Evolutionary conservation across 1,140 invertebrate genomes (phyloP), one percentile per base, ranked within the genome.

Genomic region (Monomorium pharaonis): DNA sequence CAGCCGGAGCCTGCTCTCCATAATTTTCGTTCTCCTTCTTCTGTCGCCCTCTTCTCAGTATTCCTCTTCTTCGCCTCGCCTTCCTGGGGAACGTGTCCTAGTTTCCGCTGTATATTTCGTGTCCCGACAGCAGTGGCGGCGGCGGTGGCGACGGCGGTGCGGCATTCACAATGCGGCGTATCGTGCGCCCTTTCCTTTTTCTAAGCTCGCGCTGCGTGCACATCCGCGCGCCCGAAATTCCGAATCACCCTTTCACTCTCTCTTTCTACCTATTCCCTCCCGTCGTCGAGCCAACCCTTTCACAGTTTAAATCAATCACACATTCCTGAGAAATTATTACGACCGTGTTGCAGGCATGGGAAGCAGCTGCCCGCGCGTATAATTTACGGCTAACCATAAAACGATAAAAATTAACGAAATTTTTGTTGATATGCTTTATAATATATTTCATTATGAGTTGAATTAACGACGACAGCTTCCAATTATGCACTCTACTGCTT

Each of bases 271-370:
- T 83, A 77, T 86, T 72, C 75, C 27, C 54, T 60, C 54, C 54
- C 30, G 27, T 16, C 47, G 65, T 21, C 67, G 78, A 47, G 27
- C 42, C 58, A 90, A 67, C 70, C 85, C 86, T 85, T 85, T 83
- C 88, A 70, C 81, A 75, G 70, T 89, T 89, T 90, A 90, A 90
- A 90, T 90, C 88, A 90, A 90, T 90, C 88, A 81, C 18, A 37
- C 80, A 89, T 87, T 87, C 89, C 80, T 85, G 78, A 85, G 85
- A 87, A 87, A 90, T 86, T 87, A 90, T 85, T 84, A 80, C 85
- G 70, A n/a, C n/a, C 85, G 30, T 27, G 5, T 42, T 30, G 6
- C 21, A n/a, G 21, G 54, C 42, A 81, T 80, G 67, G 44, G 42
- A 78, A 85, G 62, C 88, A 72, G 89, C 76, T 85, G 81, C 37